Percentiles rank a stretch among this genome's conserved stretches.
These are phyloP conservation scores for Glossophaga mutica DNA, from an alignment of 2,797 vertebrate species.

Conservation along the genomic window DNA sequence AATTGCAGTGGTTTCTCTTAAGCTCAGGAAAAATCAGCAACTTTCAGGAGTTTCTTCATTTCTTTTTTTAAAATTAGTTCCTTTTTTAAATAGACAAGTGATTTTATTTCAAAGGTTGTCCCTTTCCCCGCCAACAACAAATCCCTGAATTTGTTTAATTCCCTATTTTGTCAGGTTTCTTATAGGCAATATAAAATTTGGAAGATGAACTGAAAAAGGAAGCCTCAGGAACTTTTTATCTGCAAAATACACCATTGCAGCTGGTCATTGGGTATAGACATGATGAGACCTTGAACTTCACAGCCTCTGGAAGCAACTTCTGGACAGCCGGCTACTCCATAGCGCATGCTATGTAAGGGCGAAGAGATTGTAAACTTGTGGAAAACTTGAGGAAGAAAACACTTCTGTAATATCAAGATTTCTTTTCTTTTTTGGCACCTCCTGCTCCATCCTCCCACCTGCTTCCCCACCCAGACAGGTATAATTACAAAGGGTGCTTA, in stretches of 20 bases:
- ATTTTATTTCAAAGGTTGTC: not conserved
- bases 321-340: not conserved
- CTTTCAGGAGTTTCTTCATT: not conserved
- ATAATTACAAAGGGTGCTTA: not conserved
- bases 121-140: not conserved
- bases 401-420: not conserved
- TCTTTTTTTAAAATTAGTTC: not conserved
- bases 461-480: not conserved
- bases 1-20: not conserved
- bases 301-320: not conserved
- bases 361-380: not conserved
- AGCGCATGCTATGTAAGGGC: not conserved
- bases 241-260: not conserved
- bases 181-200: slow-evolving; percentile 28
- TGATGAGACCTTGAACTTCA: not conserved
- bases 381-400: not conserved
- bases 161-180: slow-evolving; percentile 69
- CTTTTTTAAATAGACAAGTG: not conserved
- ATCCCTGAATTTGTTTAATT: not conserved
- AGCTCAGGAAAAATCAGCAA: not conserved
- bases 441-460: not conserved
- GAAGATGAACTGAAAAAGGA: not conserved
- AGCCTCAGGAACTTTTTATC: slow-evolving; percentile 37
- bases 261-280: not conserved
- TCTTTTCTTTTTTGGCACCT: not conserved